These are phyloP conservation scores for Heliconius ismenius DNA, from an alignment of 2,888 invertebrate genomes.

Conservation along the genomic window DNA sequence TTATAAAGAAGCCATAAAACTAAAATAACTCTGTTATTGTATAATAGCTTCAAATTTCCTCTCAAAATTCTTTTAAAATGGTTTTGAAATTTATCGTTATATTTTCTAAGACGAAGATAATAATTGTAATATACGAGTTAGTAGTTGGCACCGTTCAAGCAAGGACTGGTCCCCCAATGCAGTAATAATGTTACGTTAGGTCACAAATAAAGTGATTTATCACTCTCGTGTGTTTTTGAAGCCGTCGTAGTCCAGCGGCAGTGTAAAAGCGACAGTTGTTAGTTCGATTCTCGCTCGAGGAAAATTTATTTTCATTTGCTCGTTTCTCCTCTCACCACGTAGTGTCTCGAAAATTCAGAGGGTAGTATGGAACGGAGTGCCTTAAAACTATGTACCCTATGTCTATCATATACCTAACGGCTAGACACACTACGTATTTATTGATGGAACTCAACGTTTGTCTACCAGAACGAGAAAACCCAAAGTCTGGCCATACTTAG, in stretches of 20 bases:
- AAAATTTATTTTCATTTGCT: too few relatives aligned
- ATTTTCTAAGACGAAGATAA: constrained; percentile 27
- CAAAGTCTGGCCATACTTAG: too few relatives aligned
- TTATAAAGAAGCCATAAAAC: neutral
- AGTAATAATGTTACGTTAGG: constrained; percentile 33
- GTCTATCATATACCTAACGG: too few relatives aligned
- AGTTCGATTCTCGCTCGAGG: neutral
- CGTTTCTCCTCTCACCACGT: too few relatives aligned
- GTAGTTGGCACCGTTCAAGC: constrained; percentile 34
- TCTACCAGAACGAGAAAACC: too few relatives aligned
- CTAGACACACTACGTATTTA: neutral
- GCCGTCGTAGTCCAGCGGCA: neutral
- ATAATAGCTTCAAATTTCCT: constrained; percentile 11
- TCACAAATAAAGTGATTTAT: constrained; percentile 37
- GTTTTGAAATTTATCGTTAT: constrained; percentile 29
- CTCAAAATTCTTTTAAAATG: constrained; percentile 29
- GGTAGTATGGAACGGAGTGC: too few relatives aligned
- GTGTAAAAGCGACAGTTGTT: too few relatives aligned
- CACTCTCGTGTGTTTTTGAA: constrained; percentile 15
- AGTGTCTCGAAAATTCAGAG: too few relatives aligned
- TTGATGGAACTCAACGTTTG: neutral
- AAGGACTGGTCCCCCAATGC: constrained; percentile 30
- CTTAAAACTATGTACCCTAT: too few relatives aligned
- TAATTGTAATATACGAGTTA: constrained; percentile 31
- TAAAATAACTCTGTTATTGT: neutral